Evolutionary conservation across 2,113 vertebrate genomes (phyloP), one percentile per base, ranked within the genome.

Genomic region (Otus sunia): DNA sequence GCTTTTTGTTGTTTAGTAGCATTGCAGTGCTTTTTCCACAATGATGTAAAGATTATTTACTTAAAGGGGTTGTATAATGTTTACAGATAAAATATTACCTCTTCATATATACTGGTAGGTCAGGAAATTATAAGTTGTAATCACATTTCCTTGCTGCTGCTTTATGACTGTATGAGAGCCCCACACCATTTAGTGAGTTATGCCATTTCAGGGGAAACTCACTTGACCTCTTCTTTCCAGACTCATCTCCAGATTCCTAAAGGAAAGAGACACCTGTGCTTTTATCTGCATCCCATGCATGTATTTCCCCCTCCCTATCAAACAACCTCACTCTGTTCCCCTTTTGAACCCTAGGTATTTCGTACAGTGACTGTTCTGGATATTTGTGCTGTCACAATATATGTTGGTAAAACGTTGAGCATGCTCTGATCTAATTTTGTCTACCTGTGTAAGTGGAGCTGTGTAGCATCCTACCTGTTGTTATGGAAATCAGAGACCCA

Each of bases 221-320:
- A 1, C 64, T 43, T 71, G 22, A 55, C 36, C 21, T 76, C 90
- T 87, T 37, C 47, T 18, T 94, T 92, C n/a, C 43, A 68, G 50
- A 11, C 34, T 76, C 36, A 21, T 2, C 56, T 92, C n/a, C 29
- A 22, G 50, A 13, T 68, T 75, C 27, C 36, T 43, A 5, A 81
- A 71, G 56, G 64, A 85, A 63, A 36, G 47, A 90, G 49, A 27
- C 5, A 0, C 6, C 29, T 32, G 22, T 27, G 32, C 10, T 66
- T 73, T 39, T 47, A 39, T 25, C 49, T 90, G 52, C 21, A 3
- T 59, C 53, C 56, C 6, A 3, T 12, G 27, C 41, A 4, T 37
- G 2, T 66, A 6, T 69, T 71, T 55, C 4, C 21, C 9, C 32
- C n/a, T n/a, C 2, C 2, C 14, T 3, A 3, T 21, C 47, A 11